Conservation (phyloP, 35 echinoderm and acorn worm species). For the Hemicentrotus pulcherrimus region DNA sequence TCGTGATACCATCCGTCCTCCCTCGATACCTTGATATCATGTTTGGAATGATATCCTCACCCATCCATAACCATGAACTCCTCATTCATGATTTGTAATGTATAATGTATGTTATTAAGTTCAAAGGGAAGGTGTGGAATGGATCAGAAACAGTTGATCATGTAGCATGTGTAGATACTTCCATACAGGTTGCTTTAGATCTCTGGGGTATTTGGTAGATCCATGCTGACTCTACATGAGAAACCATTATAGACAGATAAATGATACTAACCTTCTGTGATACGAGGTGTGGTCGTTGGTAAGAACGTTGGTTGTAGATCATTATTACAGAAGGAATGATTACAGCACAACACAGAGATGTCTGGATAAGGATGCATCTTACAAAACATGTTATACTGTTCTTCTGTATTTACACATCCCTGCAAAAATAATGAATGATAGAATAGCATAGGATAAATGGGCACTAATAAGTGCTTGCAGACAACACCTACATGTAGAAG, state of each 20-base stretch:
- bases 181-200: too few relatives aligned
- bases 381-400: conserved; percentile 11
- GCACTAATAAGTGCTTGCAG: neutral
- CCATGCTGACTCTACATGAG: too few relatives aligned
- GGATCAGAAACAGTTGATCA: too few relatives aligned
- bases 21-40: neutral
- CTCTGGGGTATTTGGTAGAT: too few relatives aligned
- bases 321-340: conserved; percentile 14
- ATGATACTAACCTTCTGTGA: conserved; percentile 27
- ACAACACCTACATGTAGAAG: too few relatives aligned
- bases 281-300: neutral
- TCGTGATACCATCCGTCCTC: neutral
- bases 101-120: too few relatives aligned
- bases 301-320: conserved; percentile 35
- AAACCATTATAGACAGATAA: neutral
- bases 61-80: neutral
- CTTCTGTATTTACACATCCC: conserved; percentile 40
- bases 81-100: too few relatives aligned
- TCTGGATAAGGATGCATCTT: neutral
- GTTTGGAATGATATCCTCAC: neutral
- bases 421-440: neutral
- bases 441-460: neutral
- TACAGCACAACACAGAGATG: conserved; percentile 25
- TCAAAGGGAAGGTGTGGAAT: too few relatives aligned
- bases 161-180: too few relatives aligned